phyloP scores from a whole-genome alignment of 2,888 invertebrate species.

The Bursaphelenchus okinawaensis region DNA sequence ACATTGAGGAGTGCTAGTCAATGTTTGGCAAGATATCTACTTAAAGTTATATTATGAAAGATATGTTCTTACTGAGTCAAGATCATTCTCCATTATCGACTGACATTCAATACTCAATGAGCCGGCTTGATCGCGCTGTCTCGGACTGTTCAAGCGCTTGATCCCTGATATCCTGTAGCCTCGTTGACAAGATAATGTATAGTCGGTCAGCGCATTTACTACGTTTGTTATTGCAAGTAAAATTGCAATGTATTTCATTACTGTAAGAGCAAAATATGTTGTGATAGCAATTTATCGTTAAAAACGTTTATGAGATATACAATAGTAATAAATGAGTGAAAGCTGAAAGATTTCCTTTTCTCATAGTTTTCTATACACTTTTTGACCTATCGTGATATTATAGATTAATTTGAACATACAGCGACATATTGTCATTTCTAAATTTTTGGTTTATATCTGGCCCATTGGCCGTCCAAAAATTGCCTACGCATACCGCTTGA shows the following conservation, averaged over 20 bases:
- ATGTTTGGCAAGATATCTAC: conserved; percentile 25
- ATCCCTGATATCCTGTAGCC: conserved; percentile 23
- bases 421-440: no score
- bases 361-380: no score
- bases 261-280: no score
- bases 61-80: conserved; percentile 20
- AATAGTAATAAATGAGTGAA: no score
- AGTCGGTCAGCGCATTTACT: conserved; percentile 15
- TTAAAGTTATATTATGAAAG: not conserved
- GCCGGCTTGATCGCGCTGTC: conserved; percentile 15
- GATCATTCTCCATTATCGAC: conserved; percentile 16
- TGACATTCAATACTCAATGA: conserved; percentile 30
- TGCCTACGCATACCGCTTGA: not conserved
- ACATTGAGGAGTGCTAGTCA: conserved; percentile 33
- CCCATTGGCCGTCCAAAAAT: not conserved
- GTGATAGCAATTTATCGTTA: no score
- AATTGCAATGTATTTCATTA: no score
- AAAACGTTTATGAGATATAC: no score
- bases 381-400: no score
- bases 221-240: not conserved
- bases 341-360: no score
- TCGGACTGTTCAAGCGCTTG: conserved; percentile 16
- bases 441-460: not conserved
- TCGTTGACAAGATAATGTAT: conserved; percentile 23
- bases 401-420: no score